Conservation (phyloP, 2,888 invertebrate genomes). For the Seira sanloemensis region DNA sequence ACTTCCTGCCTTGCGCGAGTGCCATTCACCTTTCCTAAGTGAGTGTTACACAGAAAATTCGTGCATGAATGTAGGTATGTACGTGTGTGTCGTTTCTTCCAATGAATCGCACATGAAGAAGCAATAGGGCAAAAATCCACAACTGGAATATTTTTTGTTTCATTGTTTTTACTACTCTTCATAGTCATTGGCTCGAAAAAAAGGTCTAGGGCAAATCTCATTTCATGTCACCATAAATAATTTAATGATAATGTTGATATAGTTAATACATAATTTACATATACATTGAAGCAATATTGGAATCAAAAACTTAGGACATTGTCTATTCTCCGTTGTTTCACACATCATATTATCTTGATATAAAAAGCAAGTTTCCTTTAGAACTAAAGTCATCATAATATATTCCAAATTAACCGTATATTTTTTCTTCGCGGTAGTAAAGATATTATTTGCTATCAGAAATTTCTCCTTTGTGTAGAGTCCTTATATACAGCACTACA, state of each 20-base stretch:
- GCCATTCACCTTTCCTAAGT: too few species aligned
- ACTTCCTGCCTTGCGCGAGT: too few species aligned
- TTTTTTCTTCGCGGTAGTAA: conserved; percentile 34
- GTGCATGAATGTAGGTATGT: too few species aligned
- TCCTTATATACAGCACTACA: too few species aligned
- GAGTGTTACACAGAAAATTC: too few species aligned
- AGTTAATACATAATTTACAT: background rate
- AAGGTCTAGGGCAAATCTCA: conserved; percentile 33
- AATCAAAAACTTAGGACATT: conserved; percentile 19
- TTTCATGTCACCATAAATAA: conserved; percentile 22
- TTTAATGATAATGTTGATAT: conserved; percentile 22
- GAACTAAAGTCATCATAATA: conserved; percentile 42
- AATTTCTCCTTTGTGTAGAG: too few species aligned
- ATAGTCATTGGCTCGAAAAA: too few species aligned
- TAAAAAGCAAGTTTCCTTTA: conserved; percentile 40
- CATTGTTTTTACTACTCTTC: background rate
- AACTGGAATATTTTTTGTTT: too few species aligned
- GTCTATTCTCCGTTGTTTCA: background rate
- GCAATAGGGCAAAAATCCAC: too few species aligned
- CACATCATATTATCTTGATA: background rate
- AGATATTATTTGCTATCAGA: conserved; percentile 20
- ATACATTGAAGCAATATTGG: conserved; percentile 18
- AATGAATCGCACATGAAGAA: too few species aligned
- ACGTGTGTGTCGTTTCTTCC: too few species aligned
- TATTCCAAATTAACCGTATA: conserved; percentile 55